These are phyloP conservation scores for Metridium senile DNA, from an alignment of 92 coral and sea anemone species.

Conservation along the genomic window DNA sequence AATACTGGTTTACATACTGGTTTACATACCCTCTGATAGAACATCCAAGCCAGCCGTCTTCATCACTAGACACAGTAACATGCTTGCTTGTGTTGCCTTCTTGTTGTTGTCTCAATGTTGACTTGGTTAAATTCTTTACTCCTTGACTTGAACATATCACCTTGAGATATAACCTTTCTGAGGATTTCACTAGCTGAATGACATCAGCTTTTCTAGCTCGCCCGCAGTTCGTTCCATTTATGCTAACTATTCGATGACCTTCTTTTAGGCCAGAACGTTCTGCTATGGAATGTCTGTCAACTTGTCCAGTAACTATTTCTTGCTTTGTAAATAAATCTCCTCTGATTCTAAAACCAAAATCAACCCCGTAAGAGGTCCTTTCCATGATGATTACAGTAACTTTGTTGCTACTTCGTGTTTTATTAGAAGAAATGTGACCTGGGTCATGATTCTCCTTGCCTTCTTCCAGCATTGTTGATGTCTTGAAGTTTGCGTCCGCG, in stretches of 20 bases:
- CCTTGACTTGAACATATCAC: constrained; percentile 21
- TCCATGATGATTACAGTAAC: constrained; percentile 36
- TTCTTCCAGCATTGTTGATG: constrained; percentile 8
- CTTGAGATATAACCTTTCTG: constrained; percentile 25
- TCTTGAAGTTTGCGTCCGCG: constrained; percentile 3
- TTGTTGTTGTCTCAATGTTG: neutral
- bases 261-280: constrained; percentile 47
- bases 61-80: constrained; percentile 34
- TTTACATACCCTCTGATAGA: constrained; percentile 69
- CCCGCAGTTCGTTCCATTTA: constrained; percentile 47
- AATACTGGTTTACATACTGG: too few relatives aligned
- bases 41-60: constrained; percentile 78
- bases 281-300: constrained; percentile 55
- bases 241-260: constrained; percentile 45
- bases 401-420: neutral
- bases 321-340: constrained; percentile 41
- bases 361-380: constrained; percentile 35
- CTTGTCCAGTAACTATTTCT: constrained; percentile 43
- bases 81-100: constrained; percentile 4
- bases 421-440: neutral
- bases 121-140: neutral
- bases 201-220: constrained; percentile 38
- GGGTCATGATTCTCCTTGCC: constrained; percentile 2
- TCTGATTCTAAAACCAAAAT: constrained; percentile 63
- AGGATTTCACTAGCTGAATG: constrained; percentile 40